Conservation (phyloP, 2,113 vertebrate genomes). For the Caloenas nicobarica region DNA sequence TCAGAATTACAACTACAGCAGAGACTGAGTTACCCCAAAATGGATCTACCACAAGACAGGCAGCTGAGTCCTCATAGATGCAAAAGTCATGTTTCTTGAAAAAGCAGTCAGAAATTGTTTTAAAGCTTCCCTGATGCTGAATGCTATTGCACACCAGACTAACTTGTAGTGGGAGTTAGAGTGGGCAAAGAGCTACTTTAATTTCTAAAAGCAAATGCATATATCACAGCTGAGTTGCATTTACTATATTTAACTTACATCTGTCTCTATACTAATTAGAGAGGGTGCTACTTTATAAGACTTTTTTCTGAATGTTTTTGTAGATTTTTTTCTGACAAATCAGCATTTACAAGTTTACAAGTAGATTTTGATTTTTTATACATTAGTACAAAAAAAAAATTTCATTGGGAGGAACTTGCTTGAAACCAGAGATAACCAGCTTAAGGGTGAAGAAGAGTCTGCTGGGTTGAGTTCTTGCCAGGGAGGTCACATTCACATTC, state of each 20-base stretch:
- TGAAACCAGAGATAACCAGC: constrained; percentile 1
- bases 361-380: background rate
- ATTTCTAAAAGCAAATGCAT: background rate
- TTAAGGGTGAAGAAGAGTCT: background rate
- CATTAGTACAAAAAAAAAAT: background rate
- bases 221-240: background rate
- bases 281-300: background rate
- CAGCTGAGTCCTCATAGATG: background rate
- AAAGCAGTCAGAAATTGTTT: background rate
- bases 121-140: background rate
- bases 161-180: background rate
- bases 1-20: background rate
- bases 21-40: background rate
- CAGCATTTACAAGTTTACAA: background rate
- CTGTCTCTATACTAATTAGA: background rate
- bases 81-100: background rate
- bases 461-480: background rate
- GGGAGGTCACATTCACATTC: background rate
- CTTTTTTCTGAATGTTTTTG: background rate
- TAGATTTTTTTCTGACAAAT: background rate
- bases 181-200: background rate
- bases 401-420: background rate
- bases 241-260: background rate
- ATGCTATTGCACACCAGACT: background rate
- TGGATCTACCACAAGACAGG: background rate